These are phyloP conservation scores for Erebia aethiops DNA, from an alignment of 2,888 invertebrate species.

Conservation along the genomic window DNA sequence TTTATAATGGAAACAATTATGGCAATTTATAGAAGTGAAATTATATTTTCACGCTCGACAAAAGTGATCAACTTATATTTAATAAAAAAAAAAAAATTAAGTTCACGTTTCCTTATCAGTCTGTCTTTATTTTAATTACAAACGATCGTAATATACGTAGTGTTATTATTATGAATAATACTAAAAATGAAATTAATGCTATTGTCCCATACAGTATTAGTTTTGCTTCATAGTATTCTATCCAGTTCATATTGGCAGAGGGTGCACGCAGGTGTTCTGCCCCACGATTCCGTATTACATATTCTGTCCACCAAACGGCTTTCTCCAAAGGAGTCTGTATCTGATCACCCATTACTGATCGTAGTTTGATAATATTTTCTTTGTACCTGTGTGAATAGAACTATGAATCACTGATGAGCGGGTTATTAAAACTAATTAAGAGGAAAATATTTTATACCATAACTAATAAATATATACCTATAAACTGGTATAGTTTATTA, in stretches of 20 bases:
- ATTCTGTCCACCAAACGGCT: slow-evolving; percentile 43
- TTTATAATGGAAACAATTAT: too few relatives aligned
- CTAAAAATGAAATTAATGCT: not conserved
- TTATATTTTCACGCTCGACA: too few relatives aligned
- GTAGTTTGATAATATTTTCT: slow-evolving; percentile 34
- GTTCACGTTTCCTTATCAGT: slow-evolving; percentile 43
- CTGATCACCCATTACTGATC: slow-evolving; percentile 34
- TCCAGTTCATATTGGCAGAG: slow-evolving; percentile 34
- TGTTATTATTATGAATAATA: not conserved
- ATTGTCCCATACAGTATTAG: slow-evolving; percentile 11
- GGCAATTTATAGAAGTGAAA: too few relatives aligned
- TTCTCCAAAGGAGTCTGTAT: slow-evolving; percentile 35
- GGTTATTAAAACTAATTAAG: too few relatives aligned
- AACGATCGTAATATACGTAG: not conserved
- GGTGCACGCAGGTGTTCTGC: slow-evolving; percentile 37
- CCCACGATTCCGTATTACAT: slow-evolving; percentile 38
- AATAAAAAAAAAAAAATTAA: too few relatives aligned
- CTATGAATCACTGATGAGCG: not conserved
- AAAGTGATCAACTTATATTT: too few relatives aligned
- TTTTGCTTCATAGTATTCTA: slow-evolving; percentile 32
- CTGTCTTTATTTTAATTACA: not conserved
- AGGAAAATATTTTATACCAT: too few relatives aligned
- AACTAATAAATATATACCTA: too few relatives aligned
- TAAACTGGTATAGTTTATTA: too few relatives aligned
- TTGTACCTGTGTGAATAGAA: slow-evolving; percentile 38